Percentiles rank a stretch among this genome's conserved stretches.
These are phyloP conservation scores for Bradypus variegatus DNA, from an alignment of 2,797 vertebrate species.

Conservation along the genomic window DNA sequence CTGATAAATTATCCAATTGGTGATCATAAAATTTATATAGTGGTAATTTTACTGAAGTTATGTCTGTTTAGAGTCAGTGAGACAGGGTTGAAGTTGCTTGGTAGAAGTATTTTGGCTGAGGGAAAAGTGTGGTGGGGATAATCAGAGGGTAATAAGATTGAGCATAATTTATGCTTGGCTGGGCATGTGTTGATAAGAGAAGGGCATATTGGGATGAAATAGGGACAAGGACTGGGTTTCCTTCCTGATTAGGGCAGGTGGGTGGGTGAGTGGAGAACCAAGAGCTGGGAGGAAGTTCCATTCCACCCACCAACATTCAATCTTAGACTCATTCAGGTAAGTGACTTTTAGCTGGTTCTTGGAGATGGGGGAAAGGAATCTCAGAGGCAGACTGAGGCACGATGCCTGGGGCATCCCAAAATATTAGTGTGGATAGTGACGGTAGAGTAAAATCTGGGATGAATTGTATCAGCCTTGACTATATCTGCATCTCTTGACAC, in stretches of 20 bases:
- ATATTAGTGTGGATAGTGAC: not conserved
- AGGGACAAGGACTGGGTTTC: not conserved
- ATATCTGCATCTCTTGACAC: not conserved
- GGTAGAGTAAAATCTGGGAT: not conserved
- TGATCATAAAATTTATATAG: not conserved
- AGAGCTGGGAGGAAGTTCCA: not conserved
- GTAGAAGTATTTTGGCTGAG: not conserved
- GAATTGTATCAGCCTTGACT: not conserved
- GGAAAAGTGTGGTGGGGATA: not conserved
- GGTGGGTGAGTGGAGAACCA: not conserved
- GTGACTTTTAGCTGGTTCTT: not conserved
- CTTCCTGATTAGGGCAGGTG: not conserved
- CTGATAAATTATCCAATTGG: not conserved
- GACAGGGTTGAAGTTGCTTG: not conserved
- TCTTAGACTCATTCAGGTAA: not conserved
- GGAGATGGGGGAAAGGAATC: not conserved
- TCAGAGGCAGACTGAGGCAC: not conserved
- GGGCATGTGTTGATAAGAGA: not conserved
- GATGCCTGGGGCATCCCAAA: not conserved
- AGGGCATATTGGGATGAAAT: not conserved
- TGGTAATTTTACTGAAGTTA: slow-evolving; percentile 8
- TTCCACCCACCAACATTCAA: not conserved
- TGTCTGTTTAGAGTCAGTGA: not conserved
- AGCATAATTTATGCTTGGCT: not conserved
- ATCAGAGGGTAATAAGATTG: not conserved